Evolutionary conservation across 2,113 vertebrate genomes (phyloP).

Genomic region (Brachypteracias leptosomus): DNA sequence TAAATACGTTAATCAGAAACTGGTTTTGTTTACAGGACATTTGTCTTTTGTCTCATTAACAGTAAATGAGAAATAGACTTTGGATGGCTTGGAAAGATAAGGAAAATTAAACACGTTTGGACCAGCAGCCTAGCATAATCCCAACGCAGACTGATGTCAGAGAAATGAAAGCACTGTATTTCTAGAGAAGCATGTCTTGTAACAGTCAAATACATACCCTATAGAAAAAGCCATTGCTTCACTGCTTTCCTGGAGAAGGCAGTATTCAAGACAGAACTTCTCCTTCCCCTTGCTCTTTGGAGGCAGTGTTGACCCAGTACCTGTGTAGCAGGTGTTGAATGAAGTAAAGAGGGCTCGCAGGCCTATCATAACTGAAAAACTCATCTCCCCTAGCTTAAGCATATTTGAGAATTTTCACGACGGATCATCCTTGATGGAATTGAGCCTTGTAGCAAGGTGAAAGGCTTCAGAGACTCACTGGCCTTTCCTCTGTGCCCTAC

Average conservation of each 20-base stretch:
- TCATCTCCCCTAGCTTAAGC: not conserved
- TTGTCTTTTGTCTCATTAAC: not conserved
- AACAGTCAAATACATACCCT: not conserved
- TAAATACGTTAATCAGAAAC: not conserved
- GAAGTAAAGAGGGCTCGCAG: rapidly evolving
- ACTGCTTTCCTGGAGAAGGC: not conserved
- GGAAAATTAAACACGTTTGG: not conserved
- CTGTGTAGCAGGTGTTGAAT: not conserved
- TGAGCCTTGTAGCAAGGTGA: not conserved
- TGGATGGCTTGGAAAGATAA: not conserved
- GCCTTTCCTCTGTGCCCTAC: not conserved
- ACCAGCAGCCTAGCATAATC: not conserved
- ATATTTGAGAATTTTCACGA: not conserved
- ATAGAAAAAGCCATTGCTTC: rapidly evolving
- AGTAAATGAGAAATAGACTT: not conserved
- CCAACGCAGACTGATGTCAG: not conserved
- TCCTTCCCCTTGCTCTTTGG: too few relatives aligned
- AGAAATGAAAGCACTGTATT: not conserved
- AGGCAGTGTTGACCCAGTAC: rapidly evolving
- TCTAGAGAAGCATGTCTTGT: rapidly evolving
- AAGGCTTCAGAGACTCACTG: not conserved
- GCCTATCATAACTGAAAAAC: not conserved
- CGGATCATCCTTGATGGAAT: not conserved
- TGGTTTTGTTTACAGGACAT: not conserved
- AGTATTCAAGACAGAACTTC: not conserved